Evolutionary conservation across 1,140 invertebrate species (phyloP).

Genomic region (Lepidurus arcticus): DNA sequence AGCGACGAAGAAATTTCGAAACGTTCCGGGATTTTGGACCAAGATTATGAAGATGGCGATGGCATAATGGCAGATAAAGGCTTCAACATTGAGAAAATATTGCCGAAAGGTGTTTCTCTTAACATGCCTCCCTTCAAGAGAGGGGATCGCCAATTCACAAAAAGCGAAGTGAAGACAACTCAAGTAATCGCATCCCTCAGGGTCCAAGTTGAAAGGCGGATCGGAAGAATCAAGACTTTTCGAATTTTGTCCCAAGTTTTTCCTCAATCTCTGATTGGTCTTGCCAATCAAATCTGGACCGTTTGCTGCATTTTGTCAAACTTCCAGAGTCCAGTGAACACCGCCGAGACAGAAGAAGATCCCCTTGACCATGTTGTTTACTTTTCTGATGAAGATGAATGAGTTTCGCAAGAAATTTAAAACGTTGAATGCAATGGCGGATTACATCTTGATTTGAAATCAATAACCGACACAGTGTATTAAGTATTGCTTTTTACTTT

Average conservation of each 20-base stretch:
- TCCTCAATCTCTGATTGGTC: background rate
- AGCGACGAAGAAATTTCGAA: too few relatives aligned
- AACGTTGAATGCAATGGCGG: background rate
- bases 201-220: slow-evolving; percentile 23
- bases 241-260: slow-evolving; percentile 21
- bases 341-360: background rate
- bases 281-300: slow-evolving; percentile 26
- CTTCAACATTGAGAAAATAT: too few relatives aligned
- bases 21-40: too few relatives aligned
- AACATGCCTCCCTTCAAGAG: slow-evolving; percentile 27
- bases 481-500: background rate
- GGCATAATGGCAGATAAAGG: too few relatives aligned
- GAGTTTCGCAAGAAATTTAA: background rate
- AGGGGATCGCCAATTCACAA: slow-evolving; percentile 15
- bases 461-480: background rate
- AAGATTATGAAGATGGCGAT: too few relatives aligned
- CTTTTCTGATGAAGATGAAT: slow-evolving; percentile 15
- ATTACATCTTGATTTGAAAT: too few relatives aligned
- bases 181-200: slow-evolving; percentile 25
- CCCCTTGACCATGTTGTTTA: slow-evolving; percentile 14
- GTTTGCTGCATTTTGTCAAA: slow-evolving; percentile 24
- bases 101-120: slow-evolving; percentile 6
- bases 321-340: slow-evolving; percentile 16
- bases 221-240: slow-evolving; percentile 24
- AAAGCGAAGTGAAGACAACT: background rate